Percentiles rank a stretch among this genome's conserved stretches.
phyloP scores from a whole-genome alignment of 37 sponge, comb jelly and placozoan genomes.

The Geodia barretti region DNA sequence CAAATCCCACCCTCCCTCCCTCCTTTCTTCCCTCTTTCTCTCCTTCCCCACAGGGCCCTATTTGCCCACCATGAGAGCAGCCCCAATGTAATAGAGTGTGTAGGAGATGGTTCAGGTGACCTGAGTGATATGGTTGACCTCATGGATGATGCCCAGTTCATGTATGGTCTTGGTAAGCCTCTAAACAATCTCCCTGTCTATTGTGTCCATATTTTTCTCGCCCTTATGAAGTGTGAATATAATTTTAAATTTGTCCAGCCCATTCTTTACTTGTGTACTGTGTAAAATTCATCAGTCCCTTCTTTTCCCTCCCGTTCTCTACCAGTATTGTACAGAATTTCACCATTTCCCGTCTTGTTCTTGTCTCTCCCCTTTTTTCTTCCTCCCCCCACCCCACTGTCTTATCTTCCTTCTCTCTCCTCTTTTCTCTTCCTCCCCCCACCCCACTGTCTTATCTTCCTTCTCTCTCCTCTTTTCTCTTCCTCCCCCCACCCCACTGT shows the following conservation, averaged over 20 bases:
- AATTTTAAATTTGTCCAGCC: background rate
- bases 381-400: background rate
- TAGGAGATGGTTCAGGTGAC: constrained; percentile 65
- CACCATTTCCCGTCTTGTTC: background rate
- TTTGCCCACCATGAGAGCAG: constrained; percentile 69
- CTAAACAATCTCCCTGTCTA: too few species aligned
- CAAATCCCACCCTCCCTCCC: too few species aligned
- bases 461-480: background rate
- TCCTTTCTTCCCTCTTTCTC: constrained; percentile 3
- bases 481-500: too few species aligned
- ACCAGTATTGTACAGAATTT: background rate
- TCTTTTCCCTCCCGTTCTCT: background rate
- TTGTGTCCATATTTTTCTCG: too few species aligned
- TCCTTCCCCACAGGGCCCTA: constrained; percentile 19
- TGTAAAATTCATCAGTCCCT: too few species aligned
- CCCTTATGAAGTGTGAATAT: too few species aligned
- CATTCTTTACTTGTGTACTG: too few species aligned
- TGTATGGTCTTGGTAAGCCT: constrained; percentile 82
- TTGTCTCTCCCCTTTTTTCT: background rate
- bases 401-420: background rate
- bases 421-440: background rate
- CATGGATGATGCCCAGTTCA: constrained; percentile 54
- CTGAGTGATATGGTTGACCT: constrained; percentile 54
- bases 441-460: too few species aligned
- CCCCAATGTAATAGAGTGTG: constrained; percentile 54